phyloP scores from a whole-genome alignment of 92 coral and sea anemone genomes.

The Paragorgia papillata region DNA sequence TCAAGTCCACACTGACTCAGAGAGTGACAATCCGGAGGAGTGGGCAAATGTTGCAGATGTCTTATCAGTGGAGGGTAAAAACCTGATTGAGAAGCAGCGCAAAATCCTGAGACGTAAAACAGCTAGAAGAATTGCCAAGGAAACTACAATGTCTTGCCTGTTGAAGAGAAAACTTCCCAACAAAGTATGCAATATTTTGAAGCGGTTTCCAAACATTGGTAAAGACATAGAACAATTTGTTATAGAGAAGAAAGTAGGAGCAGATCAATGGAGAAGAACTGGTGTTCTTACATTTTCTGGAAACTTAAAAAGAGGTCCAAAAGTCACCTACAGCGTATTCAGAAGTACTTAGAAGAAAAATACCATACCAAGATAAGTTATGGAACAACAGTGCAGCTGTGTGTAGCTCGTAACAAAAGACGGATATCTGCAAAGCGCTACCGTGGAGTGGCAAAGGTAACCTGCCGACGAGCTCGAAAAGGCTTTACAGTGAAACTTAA shows the following conservation, averaged over 20 bases:
- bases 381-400: constrained; percentile 52
- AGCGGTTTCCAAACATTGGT: constrained; percentile 54
- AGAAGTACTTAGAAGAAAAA: constrained; percentile 41
- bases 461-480: constrained; percentile 52
- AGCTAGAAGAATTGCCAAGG: constrained; percentile 41
- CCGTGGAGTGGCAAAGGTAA: constrained; percentile 47
- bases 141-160: constrained; percentile 25
- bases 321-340: constrained; percentile 47
- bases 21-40: constrained; percentile 57
- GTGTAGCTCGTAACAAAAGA: constrained; percentile 44
- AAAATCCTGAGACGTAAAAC: constrained; percentile 42
- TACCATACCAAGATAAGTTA: constrained; percentile 48
- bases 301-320: constrained; percentile 30
- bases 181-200: constrained; percentile 45
- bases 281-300: constrained; percentile 56
- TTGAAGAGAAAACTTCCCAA: constrained; percentile 52
- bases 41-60: constrained; percentile 45
- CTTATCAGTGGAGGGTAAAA: constrained; percentile 20
- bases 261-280: constrained; percentile 67
- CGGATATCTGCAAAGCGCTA: constrained; percentile 43
- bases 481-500: constrained; percentile 49
- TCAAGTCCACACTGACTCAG: constrained; percentile 40
- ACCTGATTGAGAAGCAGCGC: constrained; percentile 27
- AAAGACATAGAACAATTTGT: constrained; percentile 54
- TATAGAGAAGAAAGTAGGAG: constrained; percentile 45